Evolutionary conservation across 2,113 vertebrate species (phyloP).

Genomic region (Pseudorasbora parva): DNA sequence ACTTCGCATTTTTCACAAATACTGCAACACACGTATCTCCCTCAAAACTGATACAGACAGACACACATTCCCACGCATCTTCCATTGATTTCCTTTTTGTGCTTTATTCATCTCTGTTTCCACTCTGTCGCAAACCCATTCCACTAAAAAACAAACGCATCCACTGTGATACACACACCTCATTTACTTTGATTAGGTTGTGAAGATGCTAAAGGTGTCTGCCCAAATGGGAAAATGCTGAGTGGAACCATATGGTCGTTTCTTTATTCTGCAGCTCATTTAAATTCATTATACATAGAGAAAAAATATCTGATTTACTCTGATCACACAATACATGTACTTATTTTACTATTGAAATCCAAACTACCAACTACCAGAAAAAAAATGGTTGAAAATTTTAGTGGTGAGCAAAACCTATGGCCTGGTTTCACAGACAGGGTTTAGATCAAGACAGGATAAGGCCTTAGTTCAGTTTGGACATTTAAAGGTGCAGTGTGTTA

Average conservation of each 20-base stretch:
- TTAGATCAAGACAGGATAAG: no score
- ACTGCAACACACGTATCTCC: conserved; percentile 29
- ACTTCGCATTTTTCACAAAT: conserved; percentile 28
- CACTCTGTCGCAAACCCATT: background rate
- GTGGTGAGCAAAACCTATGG: background rate
- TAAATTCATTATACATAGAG: conserved; percentile 18
- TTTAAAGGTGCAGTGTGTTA: no score
- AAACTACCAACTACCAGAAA: no score
- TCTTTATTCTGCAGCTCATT: conserved; percentile 51
- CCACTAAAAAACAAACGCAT: conserved; percentile 50
- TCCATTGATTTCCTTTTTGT: conserved; percentile 1
- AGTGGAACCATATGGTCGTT: conserved; percentile 70
- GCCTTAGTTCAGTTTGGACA: no score
- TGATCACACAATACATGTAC: background rate
- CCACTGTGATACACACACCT: conserved; percentile 63
- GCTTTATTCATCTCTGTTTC: background rate
- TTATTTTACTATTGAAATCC: background rate
- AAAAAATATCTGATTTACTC: background rate
- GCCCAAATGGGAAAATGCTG: conserved; percentile 56
- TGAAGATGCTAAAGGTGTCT: conserved; percentile 65
- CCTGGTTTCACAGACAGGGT: no score
- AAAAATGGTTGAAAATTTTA: no score
- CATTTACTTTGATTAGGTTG: conserved; percentile 43
- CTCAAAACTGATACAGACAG: background rate
- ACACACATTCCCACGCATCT: conserved; percentile 3